Evolutionary conservation across 53 echinoderm and acorn worm genomes (phyloP), one percentile per base, ranked within the genome.

Genomic region (Patiria pectinifera): DNA sequence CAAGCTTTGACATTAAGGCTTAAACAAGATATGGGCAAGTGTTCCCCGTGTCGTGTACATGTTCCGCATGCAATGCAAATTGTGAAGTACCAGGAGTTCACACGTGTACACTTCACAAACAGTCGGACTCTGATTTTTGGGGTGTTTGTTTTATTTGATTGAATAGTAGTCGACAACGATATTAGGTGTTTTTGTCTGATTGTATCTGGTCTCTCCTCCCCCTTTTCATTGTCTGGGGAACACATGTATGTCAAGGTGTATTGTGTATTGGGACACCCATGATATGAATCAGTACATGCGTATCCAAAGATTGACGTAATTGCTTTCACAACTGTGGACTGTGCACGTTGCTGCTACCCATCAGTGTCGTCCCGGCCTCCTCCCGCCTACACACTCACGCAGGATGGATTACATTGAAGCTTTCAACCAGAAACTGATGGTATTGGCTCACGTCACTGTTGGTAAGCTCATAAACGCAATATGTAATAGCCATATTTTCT

Each of bases 341-440:
- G 78, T 61, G 78, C 78, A 71, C 48, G 14, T 21, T 24, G 86
- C 24, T n/a, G 74, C 22, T 21, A 74, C 5, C 60, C 60, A 12
- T 60, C 3, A 18, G 19, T n/a, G 76, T 3, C 3, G 80, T 45
- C 44, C 45, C 48, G 11, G 1, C 8, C 53, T 53, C 5, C 80
- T 47, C 14, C 45, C 47, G 80, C 80, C 45, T 46, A 18, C 80
- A 24, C 46, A 11, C 45, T 15, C 80, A 45, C 79, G 5, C 63
- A 46, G 69, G 90, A 90, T 90, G 90, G 90, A 90, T 90, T 90
- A 90, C 90, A 49, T 90, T 47, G 90, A 90, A 22, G 80, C 90
- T 80, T 90, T 90, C 90, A 80, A 90, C 69, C 80, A 90, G 90
- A 90, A 90, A 81, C 80, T 90, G 90, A 90, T 90, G 80, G 90